Conservation (phyloP, 2,113 vertebrate species). For the Carettochelys insculpta region DNA sequence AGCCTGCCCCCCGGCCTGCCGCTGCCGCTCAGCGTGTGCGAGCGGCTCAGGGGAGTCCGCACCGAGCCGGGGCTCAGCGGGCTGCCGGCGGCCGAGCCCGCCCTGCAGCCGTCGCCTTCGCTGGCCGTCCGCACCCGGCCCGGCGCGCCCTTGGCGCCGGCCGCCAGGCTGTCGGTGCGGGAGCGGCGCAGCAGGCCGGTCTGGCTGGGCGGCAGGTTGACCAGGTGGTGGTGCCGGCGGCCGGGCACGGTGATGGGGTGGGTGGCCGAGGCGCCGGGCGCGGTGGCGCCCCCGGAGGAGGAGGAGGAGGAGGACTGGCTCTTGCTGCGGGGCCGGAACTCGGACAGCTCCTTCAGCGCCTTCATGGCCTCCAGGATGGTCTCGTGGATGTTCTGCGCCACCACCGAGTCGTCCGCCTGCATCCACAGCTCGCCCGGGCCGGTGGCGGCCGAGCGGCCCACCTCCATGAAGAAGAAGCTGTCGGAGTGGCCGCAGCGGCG, state of each 20-base stretch:
- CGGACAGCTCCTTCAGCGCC: slow-evolving; percentile 95
- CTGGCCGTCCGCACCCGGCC: slow-evolving; percentile 86
- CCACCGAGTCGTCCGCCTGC: slow-evolving; percentile 97
- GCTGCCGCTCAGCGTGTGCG: slow-evolving; percentile 81
- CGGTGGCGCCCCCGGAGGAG: slow-evolving; percentile 53
- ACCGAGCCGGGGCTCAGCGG: slow-evolving; percentile 87
- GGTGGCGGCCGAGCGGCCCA: slow-evolving; percentile 93
- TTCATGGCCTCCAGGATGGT: slow-evolving; percentile 98
- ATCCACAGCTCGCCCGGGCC: slow-evolving; percentile 99
- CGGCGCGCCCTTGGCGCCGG: slow-evolving; percentile 75
- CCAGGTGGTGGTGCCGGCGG: slow-evolving; percentile 83
- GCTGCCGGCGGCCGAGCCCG: slow-evolving; percentile 85
- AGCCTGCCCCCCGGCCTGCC: slow-evolving; percentile 52
- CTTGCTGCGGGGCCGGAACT: slow-evolving; percentile 96
- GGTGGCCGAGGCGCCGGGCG: slow-evolving; percentile 68
- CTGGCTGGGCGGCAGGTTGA: slow-evolving; percentile 90
- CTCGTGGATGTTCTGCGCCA: slow-evolving; percentile 98
- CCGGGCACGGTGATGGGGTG: slow-evolving; percentile 87
- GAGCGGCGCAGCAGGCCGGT: slow-evolving; percentile 87
- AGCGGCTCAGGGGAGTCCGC: slow-evolving; percentile 86
- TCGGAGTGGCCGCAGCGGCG: slow-evolving; percentile 97
- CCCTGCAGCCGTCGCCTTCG: slow-evolving; percentile 84
- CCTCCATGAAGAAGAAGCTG: slow-evolving; percentile 98
- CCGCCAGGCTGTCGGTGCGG: slow-evolving; percentile 85
- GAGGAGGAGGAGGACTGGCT: slow-evolving; percentile 92